A percentile compares a stretch with the other conserved stretches of the same genome.
phyloP scores from a whole-genome alignment of 1,140 invertebrate genomes.

The Homalodisca vitripennis region DNA sequence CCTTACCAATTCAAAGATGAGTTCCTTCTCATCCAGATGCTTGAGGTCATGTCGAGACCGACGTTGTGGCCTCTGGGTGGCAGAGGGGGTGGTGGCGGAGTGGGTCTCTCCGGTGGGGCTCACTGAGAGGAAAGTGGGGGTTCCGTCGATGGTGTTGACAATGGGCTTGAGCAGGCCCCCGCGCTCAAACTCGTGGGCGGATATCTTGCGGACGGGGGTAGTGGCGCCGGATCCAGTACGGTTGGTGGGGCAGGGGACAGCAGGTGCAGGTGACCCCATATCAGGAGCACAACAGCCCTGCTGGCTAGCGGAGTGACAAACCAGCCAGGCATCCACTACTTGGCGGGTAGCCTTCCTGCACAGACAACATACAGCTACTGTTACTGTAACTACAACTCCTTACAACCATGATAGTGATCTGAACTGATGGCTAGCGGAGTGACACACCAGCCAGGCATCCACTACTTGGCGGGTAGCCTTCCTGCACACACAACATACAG shows the following conservation, averaged over 20 bases:
- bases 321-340: slow-evolving; percentile 88
- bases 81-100: slow-evolving; percentile 35
- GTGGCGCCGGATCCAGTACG: slow-evolving; percentile 66
- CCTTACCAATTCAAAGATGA: slow-evolving; percentile 91
- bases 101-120: slow-evolving; percentile 47
- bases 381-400: too few relatives aligned
- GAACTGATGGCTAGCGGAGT: too few relatives aligned
- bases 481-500: too few relatives aligned
- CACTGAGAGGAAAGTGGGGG: slow-evolving; percentile 80
- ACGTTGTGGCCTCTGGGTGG: slow-evolving; percentile 51
- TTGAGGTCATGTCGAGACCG: slow-evolving; percentile 79
- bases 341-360: slow-evolving; percentile 86
- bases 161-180: slow-evolving; percentile 89
- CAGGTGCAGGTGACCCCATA: slow-evolving; percentile 28
- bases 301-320: slow-evolving; percentile 74
- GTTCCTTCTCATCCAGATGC: slow-evolving; percentile 88
- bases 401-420: too few relatives aligned
- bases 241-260: slow-evolving; percentile 51
- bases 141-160: slow-evolving; percentile 84
- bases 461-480: too few relatives aligned
- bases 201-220: slow-evolving; percentile 92
- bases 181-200: slow-evolving; percentile 92
- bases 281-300: slow-evolving; percentile 37
- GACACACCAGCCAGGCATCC: too few relatives aligned
- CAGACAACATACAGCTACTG: too few relatives aligned